Percentiles rank a stretch among this genome's conserved stretches.
Evolutionary conservation across 1,140 invertebrate genomes (phyloP).

Genomic region (Microplitis demolitor): DNA sequence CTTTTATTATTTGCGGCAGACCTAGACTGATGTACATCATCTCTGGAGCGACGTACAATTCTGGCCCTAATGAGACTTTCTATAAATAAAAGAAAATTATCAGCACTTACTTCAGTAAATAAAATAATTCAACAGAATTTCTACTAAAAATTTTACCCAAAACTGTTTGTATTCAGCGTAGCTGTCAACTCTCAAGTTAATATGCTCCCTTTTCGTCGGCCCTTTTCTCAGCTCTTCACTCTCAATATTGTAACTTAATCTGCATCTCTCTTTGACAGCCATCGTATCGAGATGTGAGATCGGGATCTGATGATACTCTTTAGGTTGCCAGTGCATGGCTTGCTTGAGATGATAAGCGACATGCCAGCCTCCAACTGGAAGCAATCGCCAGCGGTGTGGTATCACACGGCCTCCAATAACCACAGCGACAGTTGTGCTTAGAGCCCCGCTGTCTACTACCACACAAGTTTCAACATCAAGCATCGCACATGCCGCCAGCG

Average conservation of each 20-base stretch:
- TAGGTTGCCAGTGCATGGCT: slow-evolving; percentile 59
- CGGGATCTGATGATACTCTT: slow-evolving; percentile 58
- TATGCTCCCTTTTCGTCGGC: slow-evolving; percentile 47
- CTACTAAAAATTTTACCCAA: slow-evolving; percentile 43
- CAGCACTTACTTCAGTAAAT: background rate
- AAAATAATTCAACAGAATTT: background rate
- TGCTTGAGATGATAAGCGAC: slow-evolving; percentile 61
- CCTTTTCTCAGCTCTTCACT: slow-evolving; percentile 49
- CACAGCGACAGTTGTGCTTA: slow-evolving; percentile 61
- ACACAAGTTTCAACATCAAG: slow-evolving; percentile 60
- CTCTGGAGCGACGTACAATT: slow-evolving; percentile 61
- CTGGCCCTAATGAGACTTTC: slow-evolving; percentile 59
- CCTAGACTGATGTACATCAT: slow-evolving; percentile 61
- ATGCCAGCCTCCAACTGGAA: slow-evolving; percentile 61
- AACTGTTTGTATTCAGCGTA: slow-evolving; percentile 55
- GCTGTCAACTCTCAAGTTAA: slow-evolving; percentile 54
- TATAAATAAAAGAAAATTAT: slow-evolving; percentile 31
- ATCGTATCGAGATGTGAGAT: slow-evolving; percentile 59
- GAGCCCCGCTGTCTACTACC: slow-evolving; percentile 60
- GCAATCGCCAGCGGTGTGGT: slow-evolving; percentile 53
- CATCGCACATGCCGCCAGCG: slow-evolving; percentile 59
- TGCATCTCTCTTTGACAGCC: slow-evolving; percentile 59
- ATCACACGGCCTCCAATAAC: slow-evolving; percentile 60
- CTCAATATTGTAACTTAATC: slow-evolving; percentile 59
- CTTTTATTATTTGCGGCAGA: slow-evolving; percentile 59